Evolutionary conservation across 2,113 vertebrate genomes (phyloP), one percentile per base, ranked within the genome.

Genomic region (Panurus biarmicus): DNA sequence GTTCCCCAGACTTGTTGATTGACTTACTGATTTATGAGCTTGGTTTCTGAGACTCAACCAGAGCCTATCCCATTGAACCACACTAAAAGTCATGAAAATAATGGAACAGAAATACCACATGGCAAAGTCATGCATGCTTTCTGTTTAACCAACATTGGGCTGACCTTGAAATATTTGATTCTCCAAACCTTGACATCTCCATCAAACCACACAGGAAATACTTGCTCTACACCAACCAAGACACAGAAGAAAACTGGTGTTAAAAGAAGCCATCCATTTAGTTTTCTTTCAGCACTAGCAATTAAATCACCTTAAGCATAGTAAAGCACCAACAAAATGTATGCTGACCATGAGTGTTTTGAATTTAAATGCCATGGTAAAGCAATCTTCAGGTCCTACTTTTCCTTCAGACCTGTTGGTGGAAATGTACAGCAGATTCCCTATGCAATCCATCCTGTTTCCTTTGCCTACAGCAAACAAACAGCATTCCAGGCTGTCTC

Each of bases 11-110:
- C 77, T 97, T 95, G 94, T 95, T 90, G 73, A 89, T 80, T 96
- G 96, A 94, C 89, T 96, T 95, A 56, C 77, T 95, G 95, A 96
- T 96, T 96, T 96, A 96, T 92, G 89, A 96, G 90, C 83, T 96
- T 94, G 93, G 75, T 95, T 93, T 97, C 93, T 80, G 65, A 87
- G 92, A 78, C 87, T 93, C 79, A 94, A 93, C 93, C 90, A 96
- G 89, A 95, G 87, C 76, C 91, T 94, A 83, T 90, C 85, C 92
- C 69, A 81, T 85, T 82, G 91, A 90, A 91, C 91, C 96, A 92
- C 95, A 91, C 62, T 80, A 93, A 85, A 56, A 95, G 74, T 85
- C 85, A 92, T 94, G 95, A 95, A 96, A 93, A 93, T 93, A 90
- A 88, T 81, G 89, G 90, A 89, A 90, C 65, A 90, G 94, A 91